phyloP scores from a whole-genome alignment of 2,888 invertebrate species.

The Atrina japonica region DNA sequence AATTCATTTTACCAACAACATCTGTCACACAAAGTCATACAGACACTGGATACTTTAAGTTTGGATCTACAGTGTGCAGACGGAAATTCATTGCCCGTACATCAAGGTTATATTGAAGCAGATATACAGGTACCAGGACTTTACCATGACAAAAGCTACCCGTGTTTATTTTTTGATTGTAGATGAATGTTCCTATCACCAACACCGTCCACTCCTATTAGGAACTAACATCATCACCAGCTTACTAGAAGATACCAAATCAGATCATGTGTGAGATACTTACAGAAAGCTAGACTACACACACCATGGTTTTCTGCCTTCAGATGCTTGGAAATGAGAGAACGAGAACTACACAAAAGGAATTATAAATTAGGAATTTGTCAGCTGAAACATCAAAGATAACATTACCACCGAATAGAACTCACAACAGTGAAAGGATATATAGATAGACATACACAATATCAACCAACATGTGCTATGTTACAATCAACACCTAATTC shows the following conservation, averaged over 20 bases:
- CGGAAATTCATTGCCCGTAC: neutral
- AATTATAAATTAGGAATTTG: conserved; percentile 20
- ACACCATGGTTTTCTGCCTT: conserved; percentile 32
- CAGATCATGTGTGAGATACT: conserved; percentile 7
- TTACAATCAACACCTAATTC: neutral
- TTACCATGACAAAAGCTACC: neutral
- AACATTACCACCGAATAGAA: conserved; percentile 3
- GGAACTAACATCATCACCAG: conserved; percentile 4
- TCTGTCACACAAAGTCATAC: neutral
- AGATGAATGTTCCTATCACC: neutral
- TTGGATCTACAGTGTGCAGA: conserved; percentile 7
- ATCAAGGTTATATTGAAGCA: neutral
- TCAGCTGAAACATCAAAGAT: conserved; percentile 13
- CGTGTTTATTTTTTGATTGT: conserved; percentile 3
- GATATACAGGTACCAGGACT: conserved; percentile 5
- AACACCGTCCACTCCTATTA: neutral
- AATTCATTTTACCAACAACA: neutral
- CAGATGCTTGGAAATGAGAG: conserved; percentile 16
- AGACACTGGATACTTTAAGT: neutral
- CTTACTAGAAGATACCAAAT: conserved; percentile 1
- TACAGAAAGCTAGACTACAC: conserved; percentile 23
- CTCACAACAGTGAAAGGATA: neutral
- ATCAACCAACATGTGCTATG: conserved; percentile 2
- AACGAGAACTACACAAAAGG: conserved; percentile 21
- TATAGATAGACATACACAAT: neutral